Percentiles rank a stretch among this genome's conserved stretches.
Conservation (phyloP, 2,888 invertebrate genomes). For the Tipula lateralis region DNA sequence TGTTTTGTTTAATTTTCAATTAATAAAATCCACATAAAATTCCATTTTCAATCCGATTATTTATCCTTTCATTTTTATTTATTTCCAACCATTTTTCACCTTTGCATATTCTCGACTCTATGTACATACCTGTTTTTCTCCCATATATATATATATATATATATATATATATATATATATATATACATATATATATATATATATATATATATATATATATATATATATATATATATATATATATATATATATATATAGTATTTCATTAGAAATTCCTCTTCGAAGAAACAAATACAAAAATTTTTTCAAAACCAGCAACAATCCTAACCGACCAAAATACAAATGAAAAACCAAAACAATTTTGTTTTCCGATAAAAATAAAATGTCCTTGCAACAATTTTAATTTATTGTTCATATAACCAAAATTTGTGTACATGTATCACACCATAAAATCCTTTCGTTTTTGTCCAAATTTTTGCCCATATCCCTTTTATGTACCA, state of each 20-base stretch:
- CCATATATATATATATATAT: neutral
- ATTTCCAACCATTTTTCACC: neutral
- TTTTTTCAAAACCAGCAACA: no score
- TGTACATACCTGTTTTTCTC: neutral
- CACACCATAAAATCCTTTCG: conserved; percentile 6
- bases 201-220: neutral
- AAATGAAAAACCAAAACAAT: conserved; percentile 19
- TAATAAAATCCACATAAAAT: conserved; percentile 24
- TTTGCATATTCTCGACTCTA: neutral
- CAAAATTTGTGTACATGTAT: neutral
- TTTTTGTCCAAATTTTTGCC: no score
- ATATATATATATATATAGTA: neutral
- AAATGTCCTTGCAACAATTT: conserved; percentile 24
- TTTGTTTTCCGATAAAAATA: conserved; percentile 11
- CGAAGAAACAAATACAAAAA: neutral
- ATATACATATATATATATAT: neutral
- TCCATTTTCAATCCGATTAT: neutral
- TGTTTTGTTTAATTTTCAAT: neutral
- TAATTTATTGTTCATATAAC: neutral
- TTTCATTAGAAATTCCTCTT: neutral
- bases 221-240: neutral
- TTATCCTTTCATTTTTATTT: conserved; percentile 11
- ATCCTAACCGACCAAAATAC: neutral
- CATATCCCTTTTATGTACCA: neutral
- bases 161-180: neutral